Conservation (phyloP, 2,797 vertebrate species). For the Crossoptilon crossoptilon region DNA sequence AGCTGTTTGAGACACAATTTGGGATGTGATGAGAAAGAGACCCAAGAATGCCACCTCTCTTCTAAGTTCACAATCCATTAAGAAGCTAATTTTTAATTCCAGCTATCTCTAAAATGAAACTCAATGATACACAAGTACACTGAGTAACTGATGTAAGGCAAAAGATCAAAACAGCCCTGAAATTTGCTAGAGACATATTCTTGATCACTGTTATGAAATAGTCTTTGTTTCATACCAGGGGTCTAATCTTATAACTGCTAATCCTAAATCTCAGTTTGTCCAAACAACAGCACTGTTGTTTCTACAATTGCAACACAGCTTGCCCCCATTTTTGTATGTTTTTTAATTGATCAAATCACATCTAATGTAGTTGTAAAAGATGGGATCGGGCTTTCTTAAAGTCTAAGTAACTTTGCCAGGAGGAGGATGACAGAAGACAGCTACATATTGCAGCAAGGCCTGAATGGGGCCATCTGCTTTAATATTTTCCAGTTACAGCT, state of each 20-base stretch:
- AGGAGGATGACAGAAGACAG: neutral
- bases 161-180: neutral
- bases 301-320: neutral
- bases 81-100: neutral
- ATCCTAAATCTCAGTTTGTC: slow-evolving; percentile 43
- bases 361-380: neutral
- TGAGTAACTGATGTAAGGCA: neutral
- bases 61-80: neutral
- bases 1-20: neutral
- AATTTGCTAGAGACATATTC: neutral
- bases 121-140: neutral
- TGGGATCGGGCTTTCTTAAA: neutral
- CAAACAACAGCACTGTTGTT: slow-evolving; percentile 44
- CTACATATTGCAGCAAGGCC: fast-evolving
- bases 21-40: neutral
- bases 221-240: slow-evolving; percentile 44
- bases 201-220: slow-evolving; percentile 40
- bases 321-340: neutral
- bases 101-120: neutral
- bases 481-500: neutral
- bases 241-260: slow-evolving; percentile 31
- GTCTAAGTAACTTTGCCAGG: neutral
- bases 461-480: neutral
- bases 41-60: neutral
- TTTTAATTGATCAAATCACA: neutral